Conservation (phyloP, 1,140 invertebrate species). For the Leguminivora glycinivorella region DNA sequence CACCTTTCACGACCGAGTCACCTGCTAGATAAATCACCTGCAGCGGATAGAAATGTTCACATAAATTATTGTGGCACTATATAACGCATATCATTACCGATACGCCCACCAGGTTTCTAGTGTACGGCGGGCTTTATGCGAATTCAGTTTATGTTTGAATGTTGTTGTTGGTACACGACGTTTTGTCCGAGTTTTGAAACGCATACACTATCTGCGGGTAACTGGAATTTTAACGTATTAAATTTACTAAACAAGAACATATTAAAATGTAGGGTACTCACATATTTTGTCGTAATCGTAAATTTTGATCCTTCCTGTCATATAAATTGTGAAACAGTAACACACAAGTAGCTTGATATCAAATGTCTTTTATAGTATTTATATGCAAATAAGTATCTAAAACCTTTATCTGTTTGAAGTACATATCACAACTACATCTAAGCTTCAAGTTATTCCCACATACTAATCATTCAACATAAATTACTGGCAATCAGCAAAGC, state of each 20-base stretch:
- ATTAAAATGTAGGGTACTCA: background rate
- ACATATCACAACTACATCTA: background rate
- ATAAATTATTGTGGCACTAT: constrained; percentile 59
- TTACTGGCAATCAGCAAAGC: constrained; percentile 8
- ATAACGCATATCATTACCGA: constrained; percentile 39
- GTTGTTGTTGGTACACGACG: background rate
- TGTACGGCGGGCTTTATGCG: constrained; percentile 25
- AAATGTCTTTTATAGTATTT: background rate
- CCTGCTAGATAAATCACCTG: constrained; percentile 50
- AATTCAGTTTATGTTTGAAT: constrained; percentile 10
- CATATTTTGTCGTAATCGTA: no score
- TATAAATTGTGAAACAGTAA: no score
- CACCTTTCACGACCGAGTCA: constrained; percentile 53
- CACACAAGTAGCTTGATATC: background rate
- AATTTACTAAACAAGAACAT: background rate
- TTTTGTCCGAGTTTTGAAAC: constrained; percentile 13
- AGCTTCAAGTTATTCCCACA: background rate
- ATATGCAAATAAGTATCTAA: background rate
- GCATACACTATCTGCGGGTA: background rate
- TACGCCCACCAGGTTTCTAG: constrained; percentile 45
- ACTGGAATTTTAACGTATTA: background rate
- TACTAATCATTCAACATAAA: background rate
- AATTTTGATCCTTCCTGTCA: no score
- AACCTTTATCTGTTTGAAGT: background rate
- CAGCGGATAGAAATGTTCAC: constrained; percentile 50